A percentile compares a stretch with the other conserved stretches of the same genome.
phyloP scores from a whole-genome alignment of 1,140 invertebrate species.

The Metaphire vulgaris region DNA sequence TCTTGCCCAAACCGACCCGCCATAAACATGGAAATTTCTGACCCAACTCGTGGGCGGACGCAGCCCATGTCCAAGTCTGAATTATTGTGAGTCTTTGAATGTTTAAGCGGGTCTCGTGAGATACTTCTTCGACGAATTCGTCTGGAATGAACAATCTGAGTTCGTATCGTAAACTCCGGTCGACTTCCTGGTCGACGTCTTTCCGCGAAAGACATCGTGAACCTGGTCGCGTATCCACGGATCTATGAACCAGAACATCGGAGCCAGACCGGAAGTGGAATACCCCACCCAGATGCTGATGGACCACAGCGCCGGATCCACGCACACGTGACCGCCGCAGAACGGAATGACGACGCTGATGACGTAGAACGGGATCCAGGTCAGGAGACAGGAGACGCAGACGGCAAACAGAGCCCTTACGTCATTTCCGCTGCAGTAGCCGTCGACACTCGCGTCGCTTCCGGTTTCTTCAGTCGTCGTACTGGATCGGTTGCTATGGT shows the following conservation, averaged over 20 bases:
- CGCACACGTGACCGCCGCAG: background rate
- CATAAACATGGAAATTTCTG: too few species aligned
- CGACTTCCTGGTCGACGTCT: background rate
- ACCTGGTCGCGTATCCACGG: background rate
- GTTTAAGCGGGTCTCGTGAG: background rate
- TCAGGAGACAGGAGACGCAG: background rate
- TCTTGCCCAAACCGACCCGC: too few species aligned
- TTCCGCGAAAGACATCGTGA: background rate
- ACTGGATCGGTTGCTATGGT: background rate
- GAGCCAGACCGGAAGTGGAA: conserved; percentile 1
- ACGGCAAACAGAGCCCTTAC: background rate
- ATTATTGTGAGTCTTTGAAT: background rate
- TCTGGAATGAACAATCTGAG: background rate
- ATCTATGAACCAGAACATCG: conserved; percentile 12
- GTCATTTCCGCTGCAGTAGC: background rate
- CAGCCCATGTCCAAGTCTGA: background rate
- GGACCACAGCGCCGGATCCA: conserved; percentile 10
- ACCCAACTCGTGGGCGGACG: background rate
- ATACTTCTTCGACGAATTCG: background rate
- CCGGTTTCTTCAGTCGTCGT: background rate
- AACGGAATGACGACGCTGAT: conserved; percentile 10
- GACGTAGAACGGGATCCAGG: conserved; percentile 12
- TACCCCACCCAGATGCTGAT: conserved; percentile 6
- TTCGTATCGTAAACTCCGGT: background rate
- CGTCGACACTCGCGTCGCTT: too few species aligned